A percentile compares a stretch with the other conserved stretches of the same genome.
Evolutionary conservation across 1,140 invertebrate species (phyloP).

Genomic region (Neotoxoptera formosana): DNA sequence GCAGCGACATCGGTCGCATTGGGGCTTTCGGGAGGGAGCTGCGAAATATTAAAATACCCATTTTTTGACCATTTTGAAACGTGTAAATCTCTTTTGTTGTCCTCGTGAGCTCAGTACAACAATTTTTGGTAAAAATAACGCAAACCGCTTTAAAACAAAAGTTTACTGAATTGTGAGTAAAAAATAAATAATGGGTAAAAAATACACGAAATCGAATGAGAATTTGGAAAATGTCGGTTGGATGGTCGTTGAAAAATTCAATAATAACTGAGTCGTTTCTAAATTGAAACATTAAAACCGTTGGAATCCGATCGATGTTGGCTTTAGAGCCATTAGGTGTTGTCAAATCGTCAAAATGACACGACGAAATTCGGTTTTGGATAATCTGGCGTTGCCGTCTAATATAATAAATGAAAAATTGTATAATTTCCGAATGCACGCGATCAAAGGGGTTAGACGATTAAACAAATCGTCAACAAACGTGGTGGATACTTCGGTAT

Average conservation of each 20-base stretch:
- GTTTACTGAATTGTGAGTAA: too few species aligned
- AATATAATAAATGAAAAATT: too few species aligned
- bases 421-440: too few species aligned
- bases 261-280: too few species aligned
- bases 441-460: background rate
- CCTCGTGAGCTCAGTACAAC: too few species aligned
- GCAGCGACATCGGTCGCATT: background rate
- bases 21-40: background rate
- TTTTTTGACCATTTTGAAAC: background rate
- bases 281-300: too few species aligned
- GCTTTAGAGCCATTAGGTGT: background rate
- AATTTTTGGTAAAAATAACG: background rate
- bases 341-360: background rate
- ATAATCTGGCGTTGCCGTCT: too few species aligned
- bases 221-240: too few species aligned
- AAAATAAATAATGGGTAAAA: too few species aligned
- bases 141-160: too few species aligned
- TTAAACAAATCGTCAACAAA: background rate
- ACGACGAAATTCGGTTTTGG: background rate
- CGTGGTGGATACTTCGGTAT: background rate
- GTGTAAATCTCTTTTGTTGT: background rate
- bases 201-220: too few species aligned
- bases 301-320: background rate
- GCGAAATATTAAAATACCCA: background rate
- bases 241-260: too few species aligned